These are phyloP conservation scores for Platysteira castanea DNA, from an alignment of 2,113 vertebrate genomes.

Conservation along the genomic window DNA sequence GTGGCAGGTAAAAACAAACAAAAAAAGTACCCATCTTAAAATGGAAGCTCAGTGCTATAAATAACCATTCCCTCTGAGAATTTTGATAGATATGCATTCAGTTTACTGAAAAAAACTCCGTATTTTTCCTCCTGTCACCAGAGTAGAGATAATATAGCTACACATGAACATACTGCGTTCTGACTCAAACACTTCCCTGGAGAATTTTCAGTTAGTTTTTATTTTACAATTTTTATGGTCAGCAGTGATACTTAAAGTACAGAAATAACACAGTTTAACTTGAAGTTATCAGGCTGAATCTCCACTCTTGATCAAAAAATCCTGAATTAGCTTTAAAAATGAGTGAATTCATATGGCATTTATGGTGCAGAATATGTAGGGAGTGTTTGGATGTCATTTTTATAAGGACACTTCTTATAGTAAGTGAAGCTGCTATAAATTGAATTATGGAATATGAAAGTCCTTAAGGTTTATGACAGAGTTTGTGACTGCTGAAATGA, in stretches of 20 bases:
- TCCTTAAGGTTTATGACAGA: background rate
- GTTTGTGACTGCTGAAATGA: background rate
- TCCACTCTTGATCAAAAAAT: background rate
- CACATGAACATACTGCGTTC: conserved; percentile 11
- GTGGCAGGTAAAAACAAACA: background rate
- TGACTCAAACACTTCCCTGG: conserved; percentile 22
- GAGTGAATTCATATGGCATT: background rate
- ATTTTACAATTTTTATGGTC: conserved; percentile 32
- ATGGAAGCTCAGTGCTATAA: conserved; percentile 16
- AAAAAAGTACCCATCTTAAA: background rate
- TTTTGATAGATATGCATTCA: conserved; percentile 42
- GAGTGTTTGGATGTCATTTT: background rate
- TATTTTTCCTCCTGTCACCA: conserved; percentile 43
- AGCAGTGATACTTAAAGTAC: background rate
- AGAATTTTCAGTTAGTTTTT: conserved; percentile 50
- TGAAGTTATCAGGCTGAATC: conserved; percentile 17
- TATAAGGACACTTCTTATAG: background rate
- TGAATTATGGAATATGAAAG: background rate
- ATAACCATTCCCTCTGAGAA: conserved; percentile 13
- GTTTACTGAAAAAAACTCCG: background rate
- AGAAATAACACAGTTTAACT: conserved; percentile 44
- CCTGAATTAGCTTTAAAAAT: conserved; percentile 14
- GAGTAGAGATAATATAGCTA: conserved; percentile 4
- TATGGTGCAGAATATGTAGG: background rate
- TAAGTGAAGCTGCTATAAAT: background rate